Base-by-base conservation (phyloP, 2,888 invertebrate genomes). In the Torymus auratus region DNA sequence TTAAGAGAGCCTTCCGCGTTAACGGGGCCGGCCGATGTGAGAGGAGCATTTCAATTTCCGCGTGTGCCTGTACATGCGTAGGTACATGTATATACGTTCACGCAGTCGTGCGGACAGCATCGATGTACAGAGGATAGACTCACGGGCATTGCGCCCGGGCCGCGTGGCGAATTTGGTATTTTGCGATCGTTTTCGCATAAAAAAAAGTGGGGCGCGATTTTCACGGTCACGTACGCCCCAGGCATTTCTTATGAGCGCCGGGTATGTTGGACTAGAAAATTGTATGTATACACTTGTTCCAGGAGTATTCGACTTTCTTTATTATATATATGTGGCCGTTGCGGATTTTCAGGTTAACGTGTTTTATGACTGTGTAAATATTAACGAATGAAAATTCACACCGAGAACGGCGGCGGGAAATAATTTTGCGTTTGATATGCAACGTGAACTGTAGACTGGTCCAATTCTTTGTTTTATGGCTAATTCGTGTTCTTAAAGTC, bases 11-110 rank as follows among this genome's bases (percentile, higher is more conserved):
- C 81, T 65, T 79, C 75, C 72, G 83, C 74, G 83, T 85, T 87
- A 88, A 88, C 88, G 88, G 87, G 88, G 86, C 83, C 84, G 81
- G 76, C 70, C 83, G 82, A 83, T 83, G 84, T 85, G 84, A 84
- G 86, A 76, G 83, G 78, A 83, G 86, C 85, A 85, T 86, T 85
- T 41, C 41, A 41, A 41, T 41, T 41, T 41, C 41, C 41, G 41
- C 41, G 15, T 64, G 41, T 64, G 41, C 41, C 10, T 64, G 14
- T 64, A 62, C 64, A 23, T 12, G 61, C 13, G 23, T 23, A 60
- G 80, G 61, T 11, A 55, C 14, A 56, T 17, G 11, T 70, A 41
- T 28, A 28, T 41, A 41, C 65, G 61, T 52, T 70, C 67, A 58
- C 23, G n/a, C 28, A n/a, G 15, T 14, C 12, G 20, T 55, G 61